These are phyloP conservation scores for Zosterops borbonicus DNA, from an alignment of 2,113 vertebrate genomes.

Conservation along the genomic window DNA sequence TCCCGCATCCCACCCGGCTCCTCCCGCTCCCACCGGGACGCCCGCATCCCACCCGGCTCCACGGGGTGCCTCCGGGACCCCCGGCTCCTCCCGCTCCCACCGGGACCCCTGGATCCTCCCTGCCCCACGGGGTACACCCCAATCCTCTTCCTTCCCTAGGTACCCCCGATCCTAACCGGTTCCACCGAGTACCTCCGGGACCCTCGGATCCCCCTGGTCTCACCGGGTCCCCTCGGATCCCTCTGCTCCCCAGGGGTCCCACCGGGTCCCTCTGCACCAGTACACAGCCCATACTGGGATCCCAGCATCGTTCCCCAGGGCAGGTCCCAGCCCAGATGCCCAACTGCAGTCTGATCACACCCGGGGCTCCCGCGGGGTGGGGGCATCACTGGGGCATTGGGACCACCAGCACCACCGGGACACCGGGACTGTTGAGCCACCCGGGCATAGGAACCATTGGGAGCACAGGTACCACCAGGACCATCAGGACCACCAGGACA, in stretches of 20 bases:
- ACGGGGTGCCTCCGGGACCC: not conserved
- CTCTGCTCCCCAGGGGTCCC: rapidly evolving
- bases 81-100: not conserved
- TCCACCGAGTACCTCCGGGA: not conserved
- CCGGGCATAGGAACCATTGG: not conserved
- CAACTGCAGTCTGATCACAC: rapidly evolving
- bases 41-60: too few species aligned
- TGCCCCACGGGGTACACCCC: too few species aligned
- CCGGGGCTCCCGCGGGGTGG: rapidly evolving
- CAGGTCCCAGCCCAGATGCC: not conserved
- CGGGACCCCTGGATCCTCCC: not conserved
- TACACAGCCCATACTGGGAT: not conserved
- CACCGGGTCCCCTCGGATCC: not conserved
- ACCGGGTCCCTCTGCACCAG: rapidly evolving
- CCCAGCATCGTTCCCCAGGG: not conserved
- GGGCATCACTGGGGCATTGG: not conserved
- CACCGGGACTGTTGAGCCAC: not conserved
- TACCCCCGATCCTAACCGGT: too few species aligned
- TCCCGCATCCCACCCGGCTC: too few species aligned
- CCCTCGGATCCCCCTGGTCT: rapidly evolving
- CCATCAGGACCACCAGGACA: not conserved
- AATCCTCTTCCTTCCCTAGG: not conserved
- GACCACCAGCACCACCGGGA: not conserved
- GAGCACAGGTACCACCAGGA: not conserved
- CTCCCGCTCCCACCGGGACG: too few species aligned